A percentile compares a stretch with the other conserved stretches of the same genome.
Evolutionary conservation across 2,888 invertebrate species (phyloP).

Genomic region (Heteromurus nitidus): DNA sequence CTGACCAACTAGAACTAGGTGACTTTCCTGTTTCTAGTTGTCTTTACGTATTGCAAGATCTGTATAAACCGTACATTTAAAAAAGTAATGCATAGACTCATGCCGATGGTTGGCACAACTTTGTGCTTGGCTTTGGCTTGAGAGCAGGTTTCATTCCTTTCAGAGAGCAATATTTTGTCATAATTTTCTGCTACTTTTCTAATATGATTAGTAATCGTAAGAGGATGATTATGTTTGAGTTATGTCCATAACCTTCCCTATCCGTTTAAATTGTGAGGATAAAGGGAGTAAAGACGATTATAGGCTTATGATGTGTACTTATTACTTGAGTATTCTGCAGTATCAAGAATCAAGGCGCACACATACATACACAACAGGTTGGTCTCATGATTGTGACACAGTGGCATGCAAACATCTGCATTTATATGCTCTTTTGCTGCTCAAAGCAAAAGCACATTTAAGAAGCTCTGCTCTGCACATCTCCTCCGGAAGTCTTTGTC

Average conservation of each 20-base stretch:
- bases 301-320: slow-evolving; percentile 29
- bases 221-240: slow-evolving; percentile 48
- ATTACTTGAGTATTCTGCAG: slow-evolving; percentile 2
- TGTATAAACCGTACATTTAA: neutral
- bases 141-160: neutral
- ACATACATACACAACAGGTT: too few species aligned
- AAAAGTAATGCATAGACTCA: neutral
- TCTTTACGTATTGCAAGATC: neutral
- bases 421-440: too few species aligned
- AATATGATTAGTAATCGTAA: slow-evolving; percentile 55
- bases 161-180: slow-evolving; percentile 15
- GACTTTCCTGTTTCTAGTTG: too few species aligned
- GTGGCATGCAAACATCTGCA: too few species aligned
- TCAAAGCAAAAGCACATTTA: too few species aligned
- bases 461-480: too few species aligned
- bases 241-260: slow-evolving; percentile 42
- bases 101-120: neutral
- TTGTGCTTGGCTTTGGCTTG: neutral
- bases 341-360: too few species aligned
- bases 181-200: slow-evolving; percentile 32
- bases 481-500: slow-evolving; percentile 53
- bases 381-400: too few species aligned
- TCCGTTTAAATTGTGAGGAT: slow-evolving; percentile 27
- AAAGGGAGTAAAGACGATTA: slow-evolving; percentile 53
- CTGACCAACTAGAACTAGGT: too few species aligned